Evolutionary conservation across 2,797 vertebrate species (phyloP).

Genomic region (Sebastes miniatus): DNA sequence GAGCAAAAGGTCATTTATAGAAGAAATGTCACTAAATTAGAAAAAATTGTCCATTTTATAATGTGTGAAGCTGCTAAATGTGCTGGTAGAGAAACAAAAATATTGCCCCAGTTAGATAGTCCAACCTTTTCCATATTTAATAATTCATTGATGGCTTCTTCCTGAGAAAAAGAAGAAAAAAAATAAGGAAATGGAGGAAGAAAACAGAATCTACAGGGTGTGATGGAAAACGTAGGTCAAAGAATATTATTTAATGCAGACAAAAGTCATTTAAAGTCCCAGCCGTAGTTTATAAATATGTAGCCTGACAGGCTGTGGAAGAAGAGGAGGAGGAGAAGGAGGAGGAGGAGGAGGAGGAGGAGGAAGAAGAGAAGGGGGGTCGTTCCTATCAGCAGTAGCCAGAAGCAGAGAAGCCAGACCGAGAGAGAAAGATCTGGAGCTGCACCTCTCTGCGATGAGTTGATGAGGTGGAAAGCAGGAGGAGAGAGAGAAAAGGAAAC

Average conservation of each 20-base stretch:
- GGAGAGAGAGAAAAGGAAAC: background rate
- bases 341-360: background rate
- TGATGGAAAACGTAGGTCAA: slow-evolving; percentile 7
- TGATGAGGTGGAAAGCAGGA: background rate
- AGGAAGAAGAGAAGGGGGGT: background rate
- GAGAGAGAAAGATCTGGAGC: background rate
- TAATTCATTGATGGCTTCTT: slow-evolving; percentile 60
- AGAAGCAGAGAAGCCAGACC: background rate
- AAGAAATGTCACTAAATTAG: background rate
- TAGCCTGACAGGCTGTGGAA: slow-evolving; percentile 54
- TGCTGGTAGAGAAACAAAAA: background rate
- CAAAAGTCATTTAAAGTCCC: slow-evolving; percentile 61
- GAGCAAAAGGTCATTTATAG: background rate
- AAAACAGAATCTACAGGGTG: slow-evolving; percentile 13
- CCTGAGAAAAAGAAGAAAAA: slow-evolving; percentile 32
- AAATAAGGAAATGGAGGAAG: background rate
- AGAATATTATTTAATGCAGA: slow-evolving; percentile 43
- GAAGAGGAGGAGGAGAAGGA: background rate
- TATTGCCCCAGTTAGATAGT: background rate
- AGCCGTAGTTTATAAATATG: slow-evolving; percentile 73
- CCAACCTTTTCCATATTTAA: slow-evolving; percentile 9
- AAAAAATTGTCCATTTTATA: background rate
- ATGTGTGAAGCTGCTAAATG: slow-evolving; percentile 7
- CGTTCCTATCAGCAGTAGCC: slow-evolving; percentile 18
- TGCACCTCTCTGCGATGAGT: background rate